These are phyloP conservation scores for Papilio dardanus DNA, from an alignment of 1,140 invertebrate species.

Conservation along the genomic window DNA sequence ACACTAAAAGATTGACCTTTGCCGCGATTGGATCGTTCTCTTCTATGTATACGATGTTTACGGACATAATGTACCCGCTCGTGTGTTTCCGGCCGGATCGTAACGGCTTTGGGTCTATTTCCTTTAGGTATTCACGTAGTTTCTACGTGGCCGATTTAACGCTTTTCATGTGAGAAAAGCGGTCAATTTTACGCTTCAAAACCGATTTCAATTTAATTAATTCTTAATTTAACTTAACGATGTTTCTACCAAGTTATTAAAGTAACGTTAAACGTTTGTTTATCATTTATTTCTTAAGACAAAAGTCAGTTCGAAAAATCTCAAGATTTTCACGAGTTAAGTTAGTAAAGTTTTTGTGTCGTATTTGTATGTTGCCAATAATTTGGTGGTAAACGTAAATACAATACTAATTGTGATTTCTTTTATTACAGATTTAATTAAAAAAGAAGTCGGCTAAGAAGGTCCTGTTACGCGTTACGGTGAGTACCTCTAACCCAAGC, in stretches of 20 bases:
- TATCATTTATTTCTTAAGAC: not conserved
- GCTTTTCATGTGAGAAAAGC: not conserved
- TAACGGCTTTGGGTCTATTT: conserved; percentile 23
- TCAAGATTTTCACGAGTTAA: too few relatives aligned
- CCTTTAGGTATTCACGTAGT: conserved; percentile 19
- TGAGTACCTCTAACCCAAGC: conserved; percentile 31
- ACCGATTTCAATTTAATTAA: not conserved
- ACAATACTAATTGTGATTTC: conserved; percentile 27
- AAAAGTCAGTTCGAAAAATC: not conserved
- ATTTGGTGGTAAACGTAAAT: too few relatives aligned
- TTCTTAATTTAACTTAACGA: not conserved
- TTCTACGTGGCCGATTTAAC: conserved; percentile 14
- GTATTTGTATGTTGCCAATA: too few relatives aligned
- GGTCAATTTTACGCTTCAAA: not conserved
- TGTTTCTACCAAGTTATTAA: not conserved
- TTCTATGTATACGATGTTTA: conserved; percentile 63
- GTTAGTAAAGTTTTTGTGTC: too few relatives aligned
- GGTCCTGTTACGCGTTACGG: conserved; percentile 47
- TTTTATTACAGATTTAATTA: conserved; percentile 54
- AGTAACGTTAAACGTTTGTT: conserved; percentile 1
- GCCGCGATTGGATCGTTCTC: conserved; percentile 60
- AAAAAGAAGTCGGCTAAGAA: conserved; percentile 44
- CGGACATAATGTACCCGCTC: conserved; percentile 64
- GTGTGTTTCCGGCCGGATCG: conserved; percentile 49
- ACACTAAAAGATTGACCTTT: conserved; percentile 70